These are phyloP conservation scores for Ophion slaviceki DNA, from an alignment of 2,888 invertebrate genomes.

Conservation along the genomic window DNA sequence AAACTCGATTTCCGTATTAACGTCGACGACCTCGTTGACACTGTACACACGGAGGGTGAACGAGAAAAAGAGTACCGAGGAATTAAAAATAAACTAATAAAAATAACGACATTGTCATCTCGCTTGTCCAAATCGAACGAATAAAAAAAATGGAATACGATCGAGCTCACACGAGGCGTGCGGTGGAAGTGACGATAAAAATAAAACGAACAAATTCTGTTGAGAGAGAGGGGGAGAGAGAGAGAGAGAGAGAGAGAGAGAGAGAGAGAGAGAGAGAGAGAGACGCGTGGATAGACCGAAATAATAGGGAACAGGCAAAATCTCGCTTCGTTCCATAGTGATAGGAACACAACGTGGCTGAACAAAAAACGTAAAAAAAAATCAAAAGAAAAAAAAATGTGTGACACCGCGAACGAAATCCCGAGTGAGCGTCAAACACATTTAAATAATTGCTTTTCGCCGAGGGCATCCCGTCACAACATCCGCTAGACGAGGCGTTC, in stretches of 20 bases:
- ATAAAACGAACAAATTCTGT: conserved; percentile 46
- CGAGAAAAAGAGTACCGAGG: conserved; percentile 8
- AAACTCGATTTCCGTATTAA: conserved; percentile 30
- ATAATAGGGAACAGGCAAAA: conserved; percentile 46
- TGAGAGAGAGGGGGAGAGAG: too few species aligned
- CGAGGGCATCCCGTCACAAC: conserved; percentile 55
- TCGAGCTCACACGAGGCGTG: conserved; percentile 1
- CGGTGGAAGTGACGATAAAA: conserved; percentile 24
- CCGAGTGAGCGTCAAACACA: conserved; percentile 61
- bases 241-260: conserved; percentile 6
- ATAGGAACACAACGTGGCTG: not conserved
- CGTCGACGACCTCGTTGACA: conserved; percentile 48
- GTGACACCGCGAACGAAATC: conserved; percentile 54
- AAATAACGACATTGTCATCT: conserved; percentile 45
- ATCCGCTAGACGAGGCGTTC: conserved; percentile 24
- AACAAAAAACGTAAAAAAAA: not conserved
- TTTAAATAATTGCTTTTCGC: conserved; percentile 66
- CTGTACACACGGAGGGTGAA: conserved; percentile 4
- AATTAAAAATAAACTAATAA: conserved; percentile 38
- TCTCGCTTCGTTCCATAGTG: not conserved
- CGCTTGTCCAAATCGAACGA: conserved; percentile 39
- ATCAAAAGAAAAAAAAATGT: conserved; percentile 34
- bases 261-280: not conserved
- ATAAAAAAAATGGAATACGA: conserved; percentile 39
- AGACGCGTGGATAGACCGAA: conserved; percentile 20